Evolutionary conservation across 1,140 invertebrate species (phyloP).

Genomic region (Eriocheir sinensis): DNA sequence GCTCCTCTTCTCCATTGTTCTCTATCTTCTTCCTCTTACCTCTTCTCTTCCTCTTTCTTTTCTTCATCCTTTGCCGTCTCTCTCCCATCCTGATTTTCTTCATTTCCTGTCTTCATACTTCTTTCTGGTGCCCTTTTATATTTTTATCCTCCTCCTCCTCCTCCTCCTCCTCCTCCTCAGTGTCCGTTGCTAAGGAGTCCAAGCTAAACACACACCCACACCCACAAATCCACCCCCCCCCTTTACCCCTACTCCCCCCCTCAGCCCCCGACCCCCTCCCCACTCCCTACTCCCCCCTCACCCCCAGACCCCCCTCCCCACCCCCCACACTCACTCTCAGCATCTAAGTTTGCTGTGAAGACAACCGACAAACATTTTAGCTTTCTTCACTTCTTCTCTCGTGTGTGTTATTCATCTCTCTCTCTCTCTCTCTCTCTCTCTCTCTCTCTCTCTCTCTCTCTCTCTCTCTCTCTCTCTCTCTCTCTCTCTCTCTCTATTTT

Average conservation of each 20-base stretch:
- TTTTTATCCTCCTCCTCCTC: no score
- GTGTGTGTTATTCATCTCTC: neutral
- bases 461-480: neutral
- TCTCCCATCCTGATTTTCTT: neutral
- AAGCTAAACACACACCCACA: neutral
- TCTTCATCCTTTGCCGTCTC: neutral
- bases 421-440: neutral
- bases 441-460: neutral
- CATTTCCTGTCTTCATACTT: no score
- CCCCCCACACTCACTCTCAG: no score
- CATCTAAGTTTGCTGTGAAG: no score
- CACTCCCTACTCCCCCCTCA: no score
- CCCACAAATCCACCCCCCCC: neutral
- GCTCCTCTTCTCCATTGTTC: neutral
- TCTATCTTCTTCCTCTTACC: no score
- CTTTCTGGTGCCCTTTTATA: no score
- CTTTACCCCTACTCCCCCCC: no score
- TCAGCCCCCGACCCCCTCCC: no score
- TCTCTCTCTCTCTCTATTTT: constrained; percentile 13
- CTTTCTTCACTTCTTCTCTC: no score
- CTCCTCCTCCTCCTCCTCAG: neutral
- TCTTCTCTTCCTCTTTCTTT: neutral
- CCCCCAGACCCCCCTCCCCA: no score
- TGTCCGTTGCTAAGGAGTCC: neutral
- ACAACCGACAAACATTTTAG: no score